These are phyloP conservation scores for Alethe castanea DNA, from an alignment of 2,113 vertebrate species.

Conservation along the genomic window DNA sequence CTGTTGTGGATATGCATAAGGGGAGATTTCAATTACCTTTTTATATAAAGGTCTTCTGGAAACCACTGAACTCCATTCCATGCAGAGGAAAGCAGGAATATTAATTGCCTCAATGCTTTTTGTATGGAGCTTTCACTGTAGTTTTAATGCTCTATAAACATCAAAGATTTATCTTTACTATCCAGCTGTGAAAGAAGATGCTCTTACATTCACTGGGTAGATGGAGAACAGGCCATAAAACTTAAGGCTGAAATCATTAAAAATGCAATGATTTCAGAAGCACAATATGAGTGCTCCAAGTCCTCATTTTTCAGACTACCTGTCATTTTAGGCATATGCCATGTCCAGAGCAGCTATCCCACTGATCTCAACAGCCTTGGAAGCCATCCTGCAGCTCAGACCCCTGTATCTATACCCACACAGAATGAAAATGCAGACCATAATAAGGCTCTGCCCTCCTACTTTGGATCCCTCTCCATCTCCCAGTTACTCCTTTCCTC, in stretches of 20 bases:
- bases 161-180: conserved; percentile 57
- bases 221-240: conserved; percentile 51
- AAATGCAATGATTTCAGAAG: conserved; percentile 23
- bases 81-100: conserved; percentile 7
- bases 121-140: conserved; percentile 27
- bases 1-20: background rate
- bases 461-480: background rate
- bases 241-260: conserved; percentile 47
- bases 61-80: conserved; percentile 17
- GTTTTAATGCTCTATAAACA: conserved; percentile 56
- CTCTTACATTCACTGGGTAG: conserved; percentile 18
- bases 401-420: background rate
- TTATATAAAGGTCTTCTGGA: background rate
- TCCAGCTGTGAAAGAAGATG: conserved; percentile 40
- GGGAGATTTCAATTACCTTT: conserved; percentile 2
- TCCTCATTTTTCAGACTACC: background rate
- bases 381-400: background rate
- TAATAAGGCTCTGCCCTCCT: background rate
- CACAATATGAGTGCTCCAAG: background rate
- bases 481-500: background rate
- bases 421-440: background rate
- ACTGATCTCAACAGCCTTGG: background rate
- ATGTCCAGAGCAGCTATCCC: background rate
- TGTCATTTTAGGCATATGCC: background rate
- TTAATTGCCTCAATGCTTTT: conserved; percentile 53